phyloP scores from a whole-genome alignment of 2,888 invertebrate genomes.

The Cheilosia variabilis region DNA sequence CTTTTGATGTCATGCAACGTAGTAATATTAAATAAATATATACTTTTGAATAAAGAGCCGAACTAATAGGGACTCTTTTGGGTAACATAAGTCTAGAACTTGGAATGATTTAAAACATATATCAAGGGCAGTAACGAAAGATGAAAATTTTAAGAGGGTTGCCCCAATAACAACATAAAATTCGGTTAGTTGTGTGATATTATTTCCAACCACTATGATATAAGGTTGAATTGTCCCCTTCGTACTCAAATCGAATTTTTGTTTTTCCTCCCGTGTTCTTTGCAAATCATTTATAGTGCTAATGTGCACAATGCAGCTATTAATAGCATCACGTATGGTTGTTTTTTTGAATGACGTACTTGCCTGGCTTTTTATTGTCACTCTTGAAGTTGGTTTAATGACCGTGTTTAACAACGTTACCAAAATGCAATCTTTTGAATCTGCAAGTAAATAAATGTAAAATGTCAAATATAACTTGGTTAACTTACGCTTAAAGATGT shows the following conservation, averaged over 20 bases:
- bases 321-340: neutral
- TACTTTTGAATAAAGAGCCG: neutral
- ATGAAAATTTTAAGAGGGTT: slow-evolving; percentile 1
- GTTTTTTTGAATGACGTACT: neutral
- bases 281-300: neutral
- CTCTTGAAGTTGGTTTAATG: neutral
- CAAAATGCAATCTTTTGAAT: neutral
- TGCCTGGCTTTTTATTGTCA: neutral
- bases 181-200: neutral
- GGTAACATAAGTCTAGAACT: neutral
- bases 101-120: slow-evolving; percentile 5
- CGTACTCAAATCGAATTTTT: neutral
- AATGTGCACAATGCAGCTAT: neutral
- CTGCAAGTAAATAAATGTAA: slow-evolving; percentile 7
- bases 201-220: neutral
- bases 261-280: neutral
- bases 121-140: neutral
- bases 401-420: neutral
- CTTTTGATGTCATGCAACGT: neutral
- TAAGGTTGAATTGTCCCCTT: slow-evolving; percentile 7
- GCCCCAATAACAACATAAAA: slow-evolving; percentile 9
- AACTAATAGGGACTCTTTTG: neutral
- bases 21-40: neutral
- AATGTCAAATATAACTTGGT: neutral
- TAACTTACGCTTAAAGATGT: neutral